Percentiles rank a stretch among this genome's conserved stretches.
Conservation (phyloP, 1,140 invertebrate species). For the Thrips palmi region DNA sequence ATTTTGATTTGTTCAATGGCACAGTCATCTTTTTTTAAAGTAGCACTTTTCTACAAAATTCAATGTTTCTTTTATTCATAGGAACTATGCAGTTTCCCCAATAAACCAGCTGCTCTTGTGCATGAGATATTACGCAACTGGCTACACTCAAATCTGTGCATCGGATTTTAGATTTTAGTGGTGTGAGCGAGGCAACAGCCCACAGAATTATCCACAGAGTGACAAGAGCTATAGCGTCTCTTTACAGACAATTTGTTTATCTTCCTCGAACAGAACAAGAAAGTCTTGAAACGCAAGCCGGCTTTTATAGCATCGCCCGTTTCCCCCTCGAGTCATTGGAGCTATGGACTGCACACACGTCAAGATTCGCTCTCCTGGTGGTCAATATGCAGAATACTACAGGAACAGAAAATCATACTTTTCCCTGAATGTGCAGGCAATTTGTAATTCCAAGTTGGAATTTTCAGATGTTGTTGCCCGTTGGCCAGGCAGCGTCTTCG, state of each 20-base stretch:
- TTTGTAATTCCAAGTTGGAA: conserved; percentile 19
- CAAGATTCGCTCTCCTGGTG: conserved; percentile 21
- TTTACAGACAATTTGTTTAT: conserved; percentile 6
- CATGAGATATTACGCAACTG: conserved; percentile 18
- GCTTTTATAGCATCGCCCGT: conserved; percentile 7
- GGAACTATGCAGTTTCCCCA: conserved; percentile 10
- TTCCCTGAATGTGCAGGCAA: conserved; percentile 25
- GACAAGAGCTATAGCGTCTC: conserved; percentile 14
- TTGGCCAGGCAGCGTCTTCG: conserved; percentile 22
- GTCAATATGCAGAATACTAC: conserved; percentile 20
- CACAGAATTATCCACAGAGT: conserved; percentile 16
- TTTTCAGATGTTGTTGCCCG: conserved; percentile 22
- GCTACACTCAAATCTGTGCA: conserved; percentile 14
- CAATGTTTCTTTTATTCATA: too few species aligned
- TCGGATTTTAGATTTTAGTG: conserved; percentile 17
- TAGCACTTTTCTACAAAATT: too few species aligned
- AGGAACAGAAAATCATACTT: conserved; percentile 24
- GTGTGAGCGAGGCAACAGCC: conserved; percentile 17
- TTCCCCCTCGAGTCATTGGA: conserved; percentile 20
- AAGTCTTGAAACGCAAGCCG: background rate
- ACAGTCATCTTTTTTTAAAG: too few species aligned
- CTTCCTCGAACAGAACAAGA: conserved; percentile 2
- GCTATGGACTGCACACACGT: conserved; percentile 26
- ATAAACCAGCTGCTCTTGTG: conserved; percentile 13
- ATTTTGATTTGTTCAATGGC: too few species aligned